These are phyloP conservation scores for Drosophila anomelani DNA, from an alignment of 2,888 invertebrate genomes.

Conservation along the genomic window DNA sequence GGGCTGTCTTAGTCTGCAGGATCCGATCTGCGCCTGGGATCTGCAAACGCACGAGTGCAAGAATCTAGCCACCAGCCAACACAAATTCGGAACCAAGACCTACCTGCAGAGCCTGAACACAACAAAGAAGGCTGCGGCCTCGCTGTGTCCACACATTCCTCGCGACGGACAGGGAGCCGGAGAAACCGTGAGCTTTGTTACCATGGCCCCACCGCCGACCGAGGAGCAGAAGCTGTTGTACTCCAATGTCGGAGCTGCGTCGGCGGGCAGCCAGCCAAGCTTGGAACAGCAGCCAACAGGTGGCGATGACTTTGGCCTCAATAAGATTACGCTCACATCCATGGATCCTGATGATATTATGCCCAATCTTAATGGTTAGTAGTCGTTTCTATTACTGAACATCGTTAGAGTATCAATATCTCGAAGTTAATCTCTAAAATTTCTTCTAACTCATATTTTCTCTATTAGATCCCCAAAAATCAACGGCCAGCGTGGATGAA, in stretches of 20 bases:
- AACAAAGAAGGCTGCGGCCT: slow-evolving; percentile 80
- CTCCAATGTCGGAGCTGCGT: slow-evolving; percentile 60
- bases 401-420: neutral
- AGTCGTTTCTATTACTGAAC: too few species aligned
- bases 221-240: slow-evolving; percentile 73
- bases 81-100: slow-evolving; percentile 81
- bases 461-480: slow-evolving; percentile 78
- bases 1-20: slow-evolving; percentile 95
- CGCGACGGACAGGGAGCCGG: slow-evolving; percentile 53
- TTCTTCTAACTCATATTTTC: neutral
- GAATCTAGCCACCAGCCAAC: slow-evolving; percentile 71
- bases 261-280: slow-evolving; percentile 34
- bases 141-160: slow-evolving; percentile 77
- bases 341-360: slow-evolving; percentile 81
- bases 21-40: slow-evolving; percentile 99
- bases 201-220: slow-evolving; percentile 69
- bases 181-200: slow-evolving; percentile 71
- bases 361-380: slow-evolving; percentile 78
- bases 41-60: slow-evolving; percentile 87
- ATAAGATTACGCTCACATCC: slow-evolving; percentile 80
- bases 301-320: slow-evolving; percentile 74
- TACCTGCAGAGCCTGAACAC: slow-evolving; percentile 82
- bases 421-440: neutral
- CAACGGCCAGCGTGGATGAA: slow-evolving; percentile 73
- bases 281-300: slow-evolving; percentile 64